Conservation (phyloP, 2,797 vertebrate species). For the Notolepis coatsorum region DNA sequence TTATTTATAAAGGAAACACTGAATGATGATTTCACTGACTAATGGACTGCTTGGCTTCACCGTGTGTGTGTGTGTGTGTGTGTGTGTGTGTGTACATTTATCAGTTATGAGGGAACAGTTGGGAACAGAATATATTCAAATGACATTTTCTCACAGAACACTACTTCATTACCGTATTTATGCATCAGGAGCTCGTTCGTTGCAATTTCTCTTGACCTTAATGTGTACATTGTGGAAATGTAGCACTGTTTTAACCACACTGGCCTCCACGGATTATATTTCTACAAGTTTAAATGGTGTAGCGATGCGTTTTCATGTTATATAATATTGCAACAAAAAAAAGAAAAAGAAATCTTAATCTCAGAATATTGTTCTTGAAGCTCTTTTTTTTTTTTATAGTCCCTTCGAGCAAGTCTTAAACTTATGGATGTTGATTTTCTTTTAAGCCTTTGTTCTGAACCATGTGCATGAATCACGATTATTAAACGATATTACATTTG, state of each 20-base stretch:
- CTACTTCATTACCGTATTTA: background rate
- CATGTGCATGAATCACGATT: background rate
- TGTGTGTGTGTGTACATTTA: background rate
- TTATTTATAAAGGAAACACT: no score
- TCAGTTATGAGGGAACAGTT: background rate
- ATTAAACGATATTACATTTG: background rate
- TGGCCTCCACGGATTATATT: background rate
- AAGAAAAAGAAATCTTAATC: no score
- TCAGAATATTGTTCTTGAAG: background rate
- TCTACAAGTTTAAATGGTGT: background rate
- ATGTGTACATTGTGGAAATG: background rate
- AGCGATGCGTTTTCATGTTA: background rate
- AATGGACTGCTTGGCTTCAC: no score
- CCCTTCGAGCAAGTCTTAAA: background rate
- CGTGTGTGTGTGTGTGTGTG: no score
- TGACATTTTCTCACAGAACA: background rate
- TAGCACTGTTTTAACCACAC: background rate
- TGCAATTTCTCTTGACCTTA: background rate
- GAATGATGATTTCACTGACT: no score
- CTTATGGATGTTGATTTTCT: background rate
- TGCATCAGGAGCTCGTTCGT: background rate
- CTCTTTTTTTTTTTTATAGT: no score
- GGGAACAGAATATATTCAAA: background rate
- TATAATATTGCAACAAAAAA: no score
- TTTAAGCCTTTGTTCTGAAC: background rate